phyloP scores from a whole-genome alignment of 2,797 vertebrate genomes.

The Gambelia wislizenii region DNA sequence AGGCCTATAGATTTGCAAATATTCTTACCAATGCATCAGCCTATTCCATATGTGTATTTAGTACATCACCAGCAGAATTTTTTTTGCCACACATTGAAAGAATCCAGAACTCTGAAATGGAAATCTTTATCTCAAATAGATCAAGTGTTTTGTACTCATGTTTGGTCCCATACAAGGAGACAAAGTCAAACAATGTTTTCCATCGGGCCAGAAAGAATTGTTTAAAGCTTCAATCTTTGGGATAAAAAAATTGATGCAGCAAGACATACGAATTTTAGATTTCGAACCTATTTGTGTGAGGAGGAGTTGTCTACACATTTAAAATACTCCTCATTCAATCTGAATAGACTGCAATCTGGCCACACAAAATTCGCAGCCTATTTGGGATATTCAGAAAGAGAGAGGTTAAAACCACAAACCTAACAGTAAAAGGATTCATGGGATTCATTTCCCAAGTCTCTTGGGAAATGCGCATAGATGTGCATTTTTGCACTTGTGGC shows the following conservation, averaged over 20 bases:
- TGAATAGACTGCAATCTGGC: no score
- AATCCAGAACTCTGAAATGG: accelerated
- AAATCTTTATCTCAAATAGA: background rate
- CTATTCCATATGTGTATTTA: background rate
- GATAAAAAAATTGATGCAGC: background rate
- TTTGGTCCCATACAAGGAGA: background rate
- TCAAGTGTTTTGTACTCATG: background rate
- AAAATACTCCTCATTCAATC: no score
- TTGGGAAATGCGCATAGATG: no score
- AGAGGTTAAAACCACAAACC: no score
- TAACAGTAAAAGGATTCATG: no score
- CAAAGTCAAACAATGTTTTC: background rate
- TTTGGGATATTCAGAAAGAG: no score
- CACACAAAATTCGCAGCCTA: no score
- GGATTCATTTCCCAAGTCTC: no score
- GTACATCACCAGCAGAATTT: background rate
- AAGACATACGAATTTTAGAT: background rate
- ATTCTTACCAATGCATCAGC: background rate
- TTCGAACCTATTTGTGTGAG: background rate
- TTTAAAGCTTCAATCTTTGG: background rate
- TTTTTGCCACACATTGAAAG: background rate
- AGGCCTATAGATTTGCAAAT: background rate
- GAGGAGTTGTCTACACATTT: no score
- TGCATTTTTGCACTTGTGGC: no score
- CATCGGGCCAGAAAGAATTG: background rate